Base-by-base conservation (phyloP, 2,888 invertebrate species). In the Limnephilus rhombicus region DNA sequence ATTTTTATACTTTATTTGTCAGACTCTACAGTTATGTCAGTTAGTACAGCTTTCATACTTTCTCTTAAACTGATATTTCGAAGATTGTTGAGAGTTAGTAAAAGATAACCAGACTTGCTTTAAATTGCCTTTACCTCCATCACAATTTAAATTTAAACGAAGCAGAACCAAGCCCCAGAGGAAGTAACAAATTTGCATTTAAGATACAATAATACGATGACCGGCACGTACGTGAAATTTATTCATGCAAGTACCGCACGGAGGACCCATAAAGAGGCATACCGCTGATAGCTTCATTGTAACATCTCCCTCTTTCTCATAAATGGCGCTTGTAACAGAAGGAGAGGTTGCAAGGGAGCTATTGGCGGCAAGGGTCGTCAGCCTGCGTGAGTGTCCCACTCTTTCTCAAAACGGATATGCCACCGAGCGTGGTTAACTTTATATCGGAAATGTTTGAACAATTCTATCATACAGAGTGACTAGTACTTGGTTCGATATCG, bases 131-230 rank as follows among this genome's bases (percentile, higher is more conserved):
- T 53, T 24, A 24, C 7, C 53, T 24, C 5, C 18, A 24, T 68
- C 4, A 18, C 53, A 13, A 68, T 68, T 68, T 18, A 68, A 18
- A 24, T 68, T 68, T 68, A 68, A 68, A 24, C 53, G 53, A 68
- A 68, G 53, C 81, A 31, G 31, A 81, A 29, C 31, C 29, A 31
- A 81, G 31, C n/a, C 45, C 13, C n/a, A 24, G 45, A 86, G 86
- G 86, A 86, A 49, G 86, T 49, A 49, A 24, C n/a, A 53, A 86
- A 86, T 86, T 86, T 86, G 86, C 86, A 86, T 86, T 86, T 86
- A n/a, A 49, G 49, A 29, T 86, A 83, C 86, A 45, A 49, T 86
- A 31, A 49, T 49, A 29, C 24, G 86, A 49, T 31, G 29, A 49
- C 49, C 86, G 86, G 29, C 86, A 86, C 86, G 86, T 86, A 49